phyloP scores from a whole-genome alignment of 2,113 vertebrate species.

The Atrichornis clamosus region DNA sequence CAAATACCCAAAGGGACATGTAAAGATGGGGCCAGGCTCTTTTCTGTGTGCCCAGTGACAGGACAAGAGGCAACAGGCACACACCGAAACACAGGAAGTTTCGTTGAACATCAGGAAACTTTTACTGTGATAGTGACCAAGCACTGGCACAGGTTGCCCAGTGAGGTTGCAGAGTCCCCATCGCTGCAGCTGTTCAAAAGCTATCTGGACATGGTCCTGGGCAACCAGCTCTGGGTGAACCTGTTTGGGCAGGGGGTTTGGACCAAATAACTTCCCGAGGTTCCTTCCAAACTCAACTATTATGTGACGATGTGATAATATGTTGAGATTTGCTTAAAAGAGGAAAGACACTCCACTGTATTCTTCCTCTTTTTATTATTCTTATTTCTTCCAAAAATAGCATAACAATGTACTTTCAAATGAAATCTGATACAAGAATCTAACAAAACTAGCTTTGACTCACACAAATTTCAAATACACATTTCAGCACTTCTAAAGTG shows the following conservation, averaged over 20 bases:
- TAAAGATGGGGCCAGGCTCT: background rate
- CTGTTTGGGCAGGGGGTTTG: background rate
- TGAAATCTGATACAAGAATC: background rate
- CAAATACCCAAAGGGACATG: background rate
- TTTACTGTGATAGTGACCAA: background rate
- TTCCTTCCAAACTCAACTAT: background rate
- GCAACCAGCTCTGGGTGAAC: background rate
- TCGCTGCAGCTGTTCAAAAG: background rate
- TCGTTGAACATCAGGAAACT: background rate
- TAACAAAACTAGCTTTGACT: background rate
- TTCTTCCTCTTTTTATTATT: slow-evolving; percentile 33
- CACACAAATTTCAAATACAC: background rate
- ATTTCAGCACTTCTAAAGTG: background rate
- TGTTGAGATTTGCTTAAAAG: background rate
- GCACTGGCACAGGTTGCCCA: background rate
- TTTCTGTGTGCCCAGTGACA: background rate
- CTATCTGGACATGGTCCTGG: background rate
- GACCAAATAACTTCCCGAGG: background rate
- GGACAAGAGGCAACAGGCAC: background rate
- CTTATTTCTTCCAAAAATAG: slow-evolving; percentile 48
- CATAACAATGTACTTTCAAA: background rate
- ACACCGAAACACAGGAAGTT: background rate
- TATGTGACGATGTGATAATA: background rate
- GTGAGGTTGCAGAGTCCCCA: background rate
- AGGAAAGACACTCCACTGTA: background rate